Base-by-base conservation (phyloP, 2,113 vertebrate species). In the Macaca fascicularis region DNA sequence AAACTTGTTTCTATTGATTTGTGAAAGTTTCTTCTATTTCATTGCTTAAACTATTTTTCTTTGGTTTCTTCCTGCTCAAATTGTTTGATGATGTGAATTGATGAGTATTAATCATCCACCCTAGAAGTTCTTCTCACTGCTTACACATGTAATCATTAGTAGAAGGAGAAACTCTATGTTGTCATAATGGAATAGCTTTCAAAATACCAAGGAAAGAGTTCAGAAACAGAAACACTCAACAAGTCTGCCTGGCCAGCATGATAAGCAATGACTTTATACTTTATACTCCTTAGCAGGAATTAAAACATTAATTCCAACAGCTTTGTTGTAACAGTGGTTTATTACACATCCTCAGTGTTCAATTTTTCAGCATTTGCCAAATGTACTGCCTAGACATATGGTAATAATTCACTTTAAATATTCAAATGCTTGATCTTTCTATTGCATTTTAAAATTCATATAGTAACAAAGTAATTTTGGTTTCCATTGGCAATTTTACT, bases 171-270 rank as follows among this genome's bases (percentile, higher is more conserved):
- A 23, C 11, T 81, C 59, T 96, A 75, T 67, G 88, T 50, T 0
- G 52, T 70, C 32, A 43, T 87, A 67, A 87, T 95, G 74, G 52
- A 92, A 82, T 52, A 90, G 88, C 76, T 97, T 98, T 97, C 57
- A 98, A 98, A 98, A 97, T 97, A 95, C 97, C 94, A 96, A 95
- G 96, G 95, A 97, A 97, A 97, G 89, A 85, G 74, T 97, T 93
- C 61, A 59, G 96, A 95, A 97, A 97, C 80, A 96, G 95, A 97
- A 98, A 92, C 79, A 96, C 35, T 88, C 59, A 0, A 45, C 48
- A 93, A 70, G 83, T 92, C 70, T 96, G 94, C 61, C 98, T 98
- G 97, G 82, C 23, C 95, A 93, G 40, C 0, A 1, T 93, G 97
- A 97, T 98, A 98, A 99, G 85, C 93, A 92, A 97, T 97, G 97